A percentile compares a stretch with the other conserved stretches of the same genome.
phyloP scores from a whole-genome alignment of 1,140 invertebrate genomes.

The Drosophila nigrodunni region DNA sequence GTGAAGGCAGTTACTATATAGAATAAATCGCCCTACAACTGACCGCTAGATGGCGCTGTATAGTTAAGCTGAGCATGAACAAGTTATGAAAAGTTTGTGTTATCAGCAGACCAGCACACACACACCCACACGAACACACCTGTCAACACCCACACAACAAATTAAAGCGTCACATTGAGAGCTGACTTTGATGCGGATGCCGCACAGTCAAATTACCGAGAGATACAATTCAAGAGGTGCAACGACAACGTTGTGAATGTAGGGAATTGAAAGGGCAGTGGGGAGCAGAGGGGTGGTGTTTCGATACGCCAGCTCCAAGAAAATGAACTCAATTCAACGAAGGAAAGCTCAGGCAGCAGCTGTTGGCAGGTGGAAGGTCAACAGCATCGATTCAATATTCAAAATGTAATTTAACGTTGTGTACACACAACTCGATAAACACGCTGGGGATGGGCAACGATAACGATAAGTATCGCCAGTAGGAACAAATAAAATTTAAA shows the following conservation, averaged over 20 bases:
- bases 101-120: background rate
- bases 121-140: conserved; percentile 1
- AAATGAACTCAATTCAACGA: background rate
- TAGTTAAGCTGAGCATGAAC: background rate
- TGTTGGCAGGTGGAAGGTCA: conserved; percentile 30
- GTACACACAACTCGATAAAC: conserved; percentile 55
- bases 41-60: background rate
- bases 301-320: background rate
- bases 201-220: conserved; percentile 45
- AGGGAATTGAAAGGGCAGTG: too few relatives aligned
- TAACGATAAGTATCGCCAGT: too few relatives aligned
- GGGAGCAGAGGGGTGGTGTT: background rate
- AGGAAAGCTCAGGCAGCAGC: conserved; percentile 22
- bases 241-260: conserved; percentile 25
- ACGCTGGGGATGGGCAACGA: too few relatives aligned
- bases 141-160: conserved; percentile 3
- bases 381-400: conserved; percentile 76
- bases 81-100: background rate
- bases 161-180: conserved; percentile 11
- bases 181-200: conserved; percentile 12
- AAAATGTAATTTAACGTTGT: conserved; percentile 83
- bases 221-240: conserved; percentile 71
- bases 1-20: too few relatives aligned
- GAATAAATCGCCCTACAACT: background rate
- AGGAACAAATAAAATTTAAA: too few relatives aligned